phyloP scores from a whole-genome alignment of 2,888 invertebrate genomes.

The Mimachlamys varia region DNA sequence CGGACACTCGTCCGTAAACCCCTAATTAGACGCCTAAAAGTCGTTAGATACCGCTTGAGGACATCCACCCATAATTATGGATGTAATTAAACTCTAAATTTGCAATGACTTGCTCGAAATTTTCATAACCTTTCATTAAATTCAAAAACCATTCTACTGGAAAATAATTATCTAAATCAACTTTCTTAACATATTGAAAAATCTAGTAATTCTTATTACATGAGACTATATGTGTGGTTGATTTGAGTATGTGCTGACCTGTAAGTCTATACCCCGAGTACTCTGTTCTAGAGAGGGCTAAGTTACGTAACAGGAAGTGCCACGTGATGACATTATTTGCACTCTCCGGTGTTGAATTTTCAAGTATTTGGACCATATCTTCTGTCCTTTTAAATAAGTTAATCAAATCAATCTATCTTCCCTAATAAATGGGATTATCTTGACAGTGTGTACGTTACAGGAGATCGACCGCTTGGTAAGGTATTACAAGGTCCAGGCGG shows the following conservation, averaged over 20 bases:
- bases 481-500: not conserved
- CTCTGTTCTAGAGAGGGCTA: not conserved
- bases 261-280: not conserved
- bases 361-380: not conserved
- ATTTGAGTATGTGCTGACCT: not conserved
- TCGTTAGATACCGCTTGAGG: not conserved
- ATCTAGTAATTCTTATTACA: too few species aligned
- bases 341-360: not conserved
- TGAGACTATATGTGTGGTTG: not conserved
- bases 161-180: not conserved
- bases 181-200: too few species aligned
- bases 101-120: not conserved
- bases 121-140: too few species aligned
- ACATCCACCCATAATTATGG: not conserved
- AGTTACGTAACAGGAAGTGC: slow-evolving; percentile 4
- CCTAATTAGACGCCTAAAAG: not conserved
- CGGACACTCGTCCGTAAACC: too few species aligned
- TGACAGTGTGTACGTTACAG: not conserved
- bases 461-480: not conserved
- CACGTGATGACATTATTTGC: not conserved
- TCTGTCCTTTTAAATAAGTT: not conserved
- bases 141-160: not conserved
- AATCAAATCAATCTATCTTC: not conserved
- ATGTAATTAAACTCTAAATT: not conserved
- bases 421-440: not conserved